phyloP scores from a whole-genome alignment of 2,797 vertebrate species.

The Argyrosomus regius region DNA sequence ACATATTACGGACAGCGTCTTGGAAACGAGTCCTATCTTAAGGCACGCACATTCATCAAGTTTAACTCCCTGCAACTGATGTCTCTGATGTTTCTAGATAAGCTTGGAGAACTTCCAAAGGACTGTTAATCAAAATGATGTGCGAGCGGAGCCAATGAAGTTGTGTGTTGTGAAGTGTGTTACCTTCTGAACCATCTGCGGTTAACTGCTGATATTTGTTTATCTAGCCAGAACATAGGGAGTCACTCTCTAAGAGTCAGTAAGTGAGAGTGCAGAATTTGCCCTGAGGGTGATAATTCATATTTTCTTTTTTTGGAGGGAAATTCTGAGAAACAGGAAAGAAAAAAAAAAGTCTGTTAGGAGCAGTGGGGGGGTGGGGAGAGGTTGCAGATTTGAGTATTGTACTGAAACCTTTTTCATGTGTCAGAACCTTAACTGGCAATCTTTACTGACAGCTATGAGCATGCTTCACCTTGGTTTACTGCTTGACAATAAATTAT shows the following conservation, averaged over 20 bases:
- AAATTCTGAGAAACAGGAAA: constrained; percentile 55
- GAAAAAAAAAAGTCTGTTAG: constrained; percentile 28
- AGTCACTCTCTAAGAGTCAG: constrained; percentile 75
- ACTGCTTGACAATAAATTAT: constrained; percentile 72
- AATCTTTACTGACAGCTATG: constrained; percentile 68
- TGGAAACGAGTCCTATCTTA: constrained; percentile 65
- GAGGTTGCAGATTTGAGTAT: constrained; percentile 49
- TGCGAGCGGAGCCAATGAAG: constrained; percentile 56
- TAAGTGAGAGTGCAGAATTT: constrained; percentile 80
- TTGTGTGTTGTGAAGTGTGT: constrained; percentile 60
- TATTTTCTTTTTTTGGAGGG: constrained; percentile 72
- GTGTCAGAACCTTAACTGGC: constrained; percentile 71
- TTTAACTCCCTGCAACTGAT: constrained; percentile 77
- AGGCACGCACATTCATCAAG: constrained; percentile 73
- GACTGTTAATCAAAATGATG: constrained; percentile 76
- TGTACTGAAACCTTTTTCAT: constrained; percentile 55
- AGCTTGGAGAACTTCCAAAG: constrained; percentile 74
- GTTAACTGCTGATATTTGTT: constrained; percentile 65
- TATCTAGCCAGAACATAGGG: constrained; percentile 77
- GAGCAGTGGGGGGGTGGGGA: constrained; percentile 15
- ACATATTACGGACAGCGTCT: constrained; percentile 70
- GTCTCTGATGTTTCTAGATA: constrained; percentile 75
- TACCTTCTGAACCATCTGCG: constrained; percentile 69
- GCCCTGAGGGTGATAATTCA: constrained; percentile 79
- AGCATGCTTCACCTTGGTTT: constrained; percentile 72